Evolutionary conservation across 2,888 invertebrate species (phyloP), one percentile per base, ranked within the genome.

Genomic region (Onchidella celtica): DNA sequence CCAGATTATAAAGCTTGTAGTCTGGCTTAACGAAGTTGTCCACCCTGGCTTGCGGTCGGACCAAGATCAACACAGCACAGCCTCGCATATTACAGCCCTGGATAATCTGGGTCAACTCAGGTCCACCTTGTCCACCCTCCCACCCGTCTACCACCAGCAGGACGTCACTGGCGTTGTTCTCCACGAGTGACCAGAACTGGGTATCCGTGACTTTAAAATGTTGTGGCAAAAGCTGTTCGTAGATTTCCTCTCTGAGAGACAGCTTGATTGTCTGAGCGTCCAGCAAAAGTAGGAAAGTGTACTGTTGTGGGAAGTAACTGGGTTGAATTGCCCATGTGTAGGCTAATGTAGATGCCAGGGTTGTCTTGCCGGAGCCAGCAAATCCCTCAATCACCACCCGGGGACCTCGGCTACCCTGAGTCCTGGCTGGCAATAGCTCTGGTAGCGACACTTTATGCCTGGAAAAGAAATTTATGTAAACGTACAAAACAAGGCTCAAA

Each of bases 351-450:
- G 86, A 82, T 36, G 87, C 86, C 24, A 92, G 84, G 24, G 88
- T 87, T 2, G 91, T 87, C 82, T 92, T 92, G 9, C 92, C 92
- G 82, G 87, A 88, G 75, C 92, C 92, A 72, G 88, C 84, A 9
- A 80, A 77, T 0, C 92, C 92, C 78, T 91, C 89, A 9, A 92
- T 63, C 29, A 92, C 69, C 14, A 91, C 86, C 24, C 88, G 73
- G 29, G 85, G 81, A 0, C 90, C 89, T 34, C 84, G 83, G 2
- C 88, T 88, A n/a, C 82, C 38, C 38, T 82, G 73, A 32, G 81
- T 68, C 38, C 83, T 81, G 2, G 84, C 27, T 11, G 88, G 87
- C 47, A 91, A 84, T 27, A 90, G 66, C 24, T 88, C 87, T 27
- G 80, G 82, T 34, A 87, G 72, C 57, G 84, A 85, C 2, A 89